Evolutionary conservation across 2,797 vertebrate species (phyloP).

Genomic region (Heliangelus exortis): DNA sequence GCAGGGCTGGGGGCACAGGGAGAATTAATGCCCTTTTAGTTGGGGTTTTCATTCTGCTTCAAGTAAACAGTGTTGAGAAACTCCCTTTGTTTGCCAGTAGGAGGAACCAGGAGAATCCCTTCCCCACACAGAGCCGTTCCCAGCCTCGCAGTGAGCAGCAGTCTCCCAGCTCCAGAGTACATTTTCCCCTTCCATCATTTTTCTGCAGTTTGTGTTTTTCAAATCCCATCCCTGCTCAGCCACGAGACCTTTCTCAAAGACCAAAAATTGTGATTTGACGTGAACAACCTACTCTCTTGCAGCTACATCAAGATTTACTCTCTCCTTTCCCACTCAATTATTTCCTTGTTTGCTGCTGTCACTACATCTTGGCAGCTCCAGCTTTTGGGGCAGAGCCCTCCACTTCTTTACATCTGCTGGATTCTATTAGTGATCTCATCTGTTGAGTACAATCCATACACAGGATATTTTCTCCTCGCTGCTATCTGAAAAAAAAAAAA

Average conservation of each 20-base stretch:
- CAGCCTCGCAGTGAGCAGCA: neutral
- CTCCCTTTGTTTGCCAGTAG: neutral
- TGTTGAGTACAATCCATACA: neutral
- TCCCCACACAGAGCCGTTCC: neutral
- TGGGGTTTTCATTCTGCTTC: neutral
- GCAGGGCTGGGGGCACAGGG: neutral
- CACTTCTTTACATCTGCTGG: neutral
- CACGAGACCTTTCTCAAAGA: neutral
- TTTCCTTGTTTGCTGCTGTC: neutral
- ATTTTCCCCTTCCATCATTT: conserved; percentile 27
- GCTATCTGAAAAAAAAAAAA: neutral
- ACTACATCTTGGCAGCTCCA: neutral
- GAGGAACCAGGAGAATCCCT: conserved; percentile 29
- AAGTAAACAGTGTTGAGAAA: conserved; percentile 52
- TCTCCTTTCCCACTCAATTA: neutral
- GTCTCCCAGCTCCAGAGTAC: neutral
- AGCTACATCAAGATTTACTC: neutral
- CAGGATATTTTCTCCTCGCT: neutral
- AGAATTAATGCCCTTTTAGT: neutral
- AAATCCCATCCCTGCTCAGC: neutral
- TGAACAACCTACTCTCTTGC: neutral
- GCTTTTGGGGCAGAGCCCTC: neutral
- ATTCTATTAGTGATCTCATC: neutral
- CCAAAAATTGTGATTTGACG: neutral
- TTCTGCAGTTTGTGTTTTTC: neutral